Percentiles rank a stretch among this genome's conserved stretches.
These are phyloP conservation scores for Scarus forsteni DNA, from an alignment of 2,797 vertebrate genomes.

Conservation along the genomic window DNA sequence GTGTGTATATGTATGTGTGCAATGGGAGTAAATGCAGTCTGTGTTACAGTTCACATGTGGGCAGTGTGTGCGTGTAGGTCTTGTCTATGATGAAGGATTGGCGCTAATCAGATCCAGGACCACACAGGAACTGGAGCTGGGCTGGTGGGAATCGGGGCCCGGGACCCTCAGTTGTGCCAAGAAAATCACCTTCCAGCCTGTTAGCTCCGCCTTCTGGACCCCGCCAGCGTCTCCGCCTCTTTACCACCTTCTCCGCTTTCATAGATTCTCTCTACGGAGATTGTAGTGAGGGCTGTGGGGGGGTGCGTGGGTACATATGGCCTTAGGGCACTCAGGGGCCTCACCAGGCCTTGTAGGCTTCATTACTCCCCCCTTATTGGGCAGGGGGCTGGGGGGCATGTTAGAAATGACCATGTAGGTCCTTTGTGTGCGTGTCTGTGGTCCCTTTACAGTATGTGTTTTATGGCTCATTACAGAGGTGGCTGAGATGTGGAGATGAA, in stretches of 20 bases:
- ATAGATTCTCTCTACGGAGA: slow-evolving; percentile 56
- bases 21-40: slow-evolving; percentile 3
- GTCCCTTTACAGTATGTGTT: slow-evolving; percentile 65
- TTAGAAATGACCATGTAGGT: slow-evolving; percentile 47
- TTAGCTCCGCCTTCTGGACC: slow-evolving; percentile 59
- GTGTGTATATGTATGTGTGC: slow-evolving; percentile 3
- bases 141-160: slow-evolving; percentile 36
- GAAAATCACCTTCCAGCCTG: slow-evolving; percentile 77
- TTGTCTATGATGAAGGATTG: slow-evolving; percentile 24
- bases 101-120: slow-evolving; percentile 78
- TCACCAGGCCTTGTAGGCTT: slow-evolving; percentile 54
- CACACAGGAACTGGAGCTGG: slow-evolving; percentile 71
- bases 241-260: slow-evolving; percentile 81
- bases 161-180: slow-evolving; percentile 73
- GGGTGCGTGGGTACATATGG: slow-evolving; percentile 14
- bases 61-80: slow-evolving; percentile 14
- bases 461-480: slow-evolving; percentile 86
- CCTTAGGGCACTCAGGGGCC: slow-evolving; percentile 38
- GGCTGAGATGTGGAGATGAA: slow-evolving; percentile 81
- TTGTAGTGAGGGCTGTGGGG: slow-evolving; percentile 33
- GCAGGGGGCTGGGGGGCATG: slow-evolving; percentile 27
- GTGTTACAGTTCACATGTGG: slow-evolving; percentile 26
- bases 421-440: slow-evolving; percentile 55
- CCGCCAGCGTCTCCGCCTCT: slow-evolving; percentile 24
- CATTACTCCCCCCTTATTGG: slow-evolving; percentile 41